phyloP scores from a whole-genome alignment of 2,888 invertebrate genomes.

The Rhimphoctona megacephalus region DNA sequence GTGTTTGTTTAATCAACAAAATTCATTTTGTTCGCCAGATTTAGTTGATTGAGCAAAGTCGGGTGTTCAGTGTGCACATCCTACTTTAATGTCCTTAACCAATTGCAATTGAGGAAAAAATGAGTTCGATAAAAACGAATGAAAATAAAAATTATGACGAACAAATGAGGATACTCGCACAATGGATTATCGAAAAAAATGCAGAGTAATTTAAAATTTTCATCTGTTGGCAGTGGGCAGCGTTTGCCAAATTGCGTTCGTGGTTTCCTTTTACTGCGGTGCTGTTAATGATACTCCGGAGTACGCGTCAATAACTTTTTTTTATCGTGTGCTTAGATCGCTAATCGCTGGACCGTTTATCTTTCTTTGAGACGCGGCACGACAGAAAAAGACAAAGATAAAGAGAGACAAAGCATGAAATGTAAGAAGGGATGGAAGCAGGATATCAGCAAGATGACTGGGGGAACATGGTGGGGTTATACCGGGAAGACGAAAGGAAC shows the following conservation, averaged over 20 bases:
- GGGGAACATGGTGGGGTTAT: conserved; percentile 54
- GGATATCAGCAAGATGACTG: conserved; percentile 21
- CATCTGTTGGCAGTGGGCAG: neutral
- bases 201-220: neutral
- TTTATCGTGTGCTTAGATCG: conserved; percentile 26
- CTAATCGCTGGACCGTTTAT: conserved; percentile 13
- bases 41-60: too few relatives aligned
- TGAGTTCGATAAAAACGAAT: neutral
- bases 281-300: conserved; percentile 25
- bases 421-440: conserved; percentile 33
- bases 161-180: neutral
- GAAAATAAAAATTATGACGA: neutral
- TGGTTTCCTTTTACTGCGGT: neutral
- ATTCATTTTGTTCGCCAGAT: too few relatives aligned
- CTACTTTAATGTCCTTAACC: too few relatives aligned
- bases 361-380: neutral
- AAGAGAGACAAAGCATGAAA: conserved; percentile 48
- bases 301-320: conserved; percentile 35
- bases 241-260: neutral
- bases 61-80: too few relatives aligned
- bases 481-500: conserved; percentile 49
- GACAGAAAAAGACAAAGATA: conserved; percentile 35
- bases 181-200: neutral
- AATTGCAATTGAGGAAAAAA: neutral
- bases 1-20: too few relatives aligned